Conservation (phyloP, 2,888 invertebrate species). For the Caprella mutica region DNA sequence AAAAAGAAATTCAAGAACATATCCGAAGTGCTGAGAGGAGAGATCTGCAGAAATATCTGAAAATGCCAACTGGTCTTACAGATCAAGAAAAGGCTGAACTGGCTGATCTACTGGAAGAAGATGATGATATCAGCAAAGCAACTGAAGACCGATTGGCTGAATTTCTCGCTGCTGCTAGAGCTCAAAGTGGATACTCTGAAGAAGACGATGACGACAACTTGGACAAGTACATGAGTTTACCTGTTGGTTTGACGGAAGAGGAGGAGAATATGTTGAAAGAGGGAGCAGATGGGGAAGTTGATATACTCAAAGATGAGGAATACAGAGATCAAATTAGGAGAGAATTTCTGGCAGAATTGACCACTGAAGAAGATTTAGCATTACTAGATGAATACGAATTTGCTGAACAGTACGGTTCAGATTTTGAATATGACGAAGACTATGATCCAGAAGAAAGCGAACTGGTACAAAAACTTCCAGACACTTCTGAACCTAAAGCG, state of each 20-base stretch:
- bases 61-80: conserved; percentile 22
- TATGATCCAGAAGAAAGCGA: conserved; percentile 26
- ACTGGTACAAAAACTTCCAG: neutral
- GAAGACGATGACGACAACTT: conserved; percentile 15
- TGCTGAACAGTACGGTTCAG: conserved; percentile 6
- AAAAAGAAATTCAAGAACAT: conserved; percentile 10
- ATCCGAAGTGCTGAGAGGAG: conserved; percentile 15
- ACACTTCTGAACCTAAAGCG: neutral
- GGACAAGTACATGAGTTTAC: conserved; percentile 18
- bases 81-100: conserved; percentile 27
- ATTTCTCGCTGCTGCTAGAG: conserved; percentile 6
- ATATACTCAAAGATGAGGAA: conserved; percentile 19
- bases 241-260: conserved; percentile 23
- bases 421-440: conserved; percentile 13
- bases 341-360: conserved; percentile 20
- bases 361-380: conserved; percentile 20
- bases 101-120: conserved; percentile 16
- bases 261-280: conserved; percentile 20
- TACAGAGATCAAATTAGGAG: conserved; percentile 20
- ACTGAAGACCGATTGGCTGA: conserved; percentile 9
- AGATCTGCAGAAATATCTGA: conserved; percentile 24
- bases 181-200: neutral
- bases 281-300: conserved; percentile 14
- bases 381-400: conserved; percentile 20
- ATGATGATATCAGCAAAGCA: neutral